phyloP scores from a whole-genome alignment of 1,140 invertebrate species.

The Caenorhabditis brenneri region DNA sequence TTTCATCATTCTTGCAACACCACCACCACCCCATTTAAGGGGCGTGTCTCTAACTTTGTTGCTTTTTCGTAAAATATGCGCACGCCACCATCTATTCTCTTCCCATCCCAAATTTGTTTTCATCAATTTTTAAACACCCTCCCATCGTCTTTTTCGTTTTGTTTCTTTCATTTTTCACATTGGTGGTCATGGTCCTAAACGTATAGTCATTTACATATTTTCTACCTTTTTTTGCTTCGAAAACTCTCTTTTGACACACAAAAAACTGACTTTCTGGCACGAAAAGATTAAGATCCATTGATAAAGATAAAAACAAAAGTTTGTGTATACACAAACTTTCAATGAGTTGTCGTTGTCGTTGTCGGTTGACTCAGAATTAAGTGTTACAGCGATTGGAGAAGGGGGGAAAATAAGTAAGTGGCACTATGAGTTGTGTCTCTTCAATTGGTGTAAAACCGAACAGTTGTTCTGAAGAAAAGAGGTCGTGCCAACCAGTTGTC shows the following conservation, averaged over 20 bases:
- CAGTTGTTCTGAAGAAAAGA: not conserved
- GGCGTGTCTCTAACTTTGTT: not conserved
- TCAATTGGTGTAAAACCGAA: constrained; percentile 6
- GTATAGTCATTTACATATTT: not conserved
- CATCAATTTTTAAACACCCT: constrained; percentile 41
- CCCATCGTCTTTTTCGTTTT: not conserved
- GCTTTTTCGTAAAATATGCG: constrained; percentile 14
- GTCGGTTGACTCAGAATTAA: not conserved
- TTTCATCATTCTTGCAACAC: constrained; percentile 36
- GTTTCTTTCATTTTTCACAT: not conserved
- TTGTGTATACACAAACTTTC: constrained; percentile 2
- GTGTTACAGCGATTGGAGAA: not conserved
- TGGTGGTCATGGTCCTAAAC: not conserved
- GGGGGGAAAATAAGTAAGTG: constrained; percentile 34
- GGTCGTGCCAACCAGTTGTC: constrained; percentile 2
- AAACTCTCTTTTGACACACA: too few relatives aligned
- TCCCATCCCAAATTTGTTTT: constrained; percentile 10
- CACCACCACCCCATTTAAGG: not conserved
- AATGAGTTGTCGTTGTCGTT: not conserved
- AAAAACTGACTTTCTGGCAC: too few relatives aligned
- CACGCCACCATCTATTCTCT: constrained; percentile 19
- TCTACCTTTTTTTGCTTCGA: not conserved
- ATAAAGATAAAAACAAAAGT: not conserved
- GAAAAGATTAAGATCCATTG: too few relatives aligned
- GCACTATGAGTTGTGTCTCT: not conserved